Conservation (phyloP, 2,888 invertebrate genomes). For the Erebia ligea region DNA sequence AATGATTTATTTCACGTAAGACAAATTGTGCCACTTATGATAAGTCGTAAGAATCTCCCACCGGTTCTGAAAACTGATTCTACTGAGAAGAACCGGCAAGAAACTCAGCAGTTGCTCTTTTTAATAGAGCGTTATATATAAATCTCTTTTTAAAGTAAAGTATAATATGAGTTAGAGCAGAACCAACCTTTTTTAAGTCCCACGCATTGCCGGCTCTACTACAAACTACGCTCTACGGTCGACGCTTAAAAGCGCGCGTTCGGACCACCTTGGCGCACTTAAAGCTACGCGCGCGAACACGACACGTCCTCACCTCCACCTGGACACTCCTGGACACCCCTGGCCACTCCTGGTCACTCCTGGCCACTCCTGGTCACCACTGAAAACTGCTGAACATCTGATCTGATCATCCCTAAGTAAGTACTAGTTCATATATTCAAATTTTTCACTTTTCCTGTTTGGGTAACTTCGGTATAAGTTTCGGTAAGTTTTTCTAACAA, state of each 20-base stretch:
- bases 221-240: conserved; percentile 55
- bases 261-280: conserved; percentile 71
- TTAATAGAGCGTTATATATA: too few relatives aligned
- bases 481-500: too few relatives aligned
- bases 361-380: neutral
- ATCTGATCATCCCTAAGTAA: neutral
- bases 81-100: too few relatives aligned
- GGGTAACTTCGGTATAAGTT: neutral
- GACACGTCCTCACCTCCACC: conserved; percentile 6
- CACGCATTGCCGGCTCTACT: conserved; percentile 34
- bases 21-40: too few relatives aligned
- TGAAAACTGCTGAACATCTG: neutral
- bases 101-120: too few relatives aligned
- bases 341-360: neutral
- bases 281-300: conserved; percentile 46
- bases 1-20: too few relatives aligned
- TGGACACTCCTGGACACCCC: neutral
- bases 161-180: too few relatives aligned
- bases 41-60: too few relatives aligned
- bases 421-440: neutral
- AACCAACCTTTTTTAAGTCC: neutral
- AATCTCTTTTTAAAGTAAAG: too few relatives aligned
- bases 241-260: conserved; percentile 69
- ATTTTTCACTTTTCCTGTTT: neutral
- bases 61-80: too few relatives aligned